Conservation (phyloP, 2,888 invertebrate genomes). For the Ornithoptera alexandrae region DNA sequence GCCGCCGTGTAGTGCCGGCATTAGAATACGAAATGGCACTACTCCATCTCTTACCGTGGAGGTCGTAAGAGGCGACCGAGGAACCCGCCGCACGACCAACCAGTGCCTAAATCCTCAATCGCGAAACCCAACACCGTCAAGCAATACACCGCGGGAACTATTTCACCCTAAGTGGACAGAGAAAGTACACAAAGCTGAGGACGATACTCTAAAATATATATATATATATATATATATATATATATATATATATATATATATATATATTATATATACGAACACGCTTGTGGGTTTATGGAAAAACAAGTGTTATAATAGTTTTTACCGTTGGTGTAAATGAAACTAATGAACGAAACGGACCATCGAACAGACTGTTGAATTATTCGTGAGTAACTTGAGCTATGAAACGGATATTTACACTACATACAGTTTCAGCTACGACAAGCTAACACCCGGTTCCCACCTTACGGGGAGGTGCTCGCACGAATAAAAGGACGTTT, state of each 20-base stretch:
- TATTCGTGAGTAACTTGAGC: neutral
- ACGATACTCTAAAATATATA: slow-evolving; percentile 1
- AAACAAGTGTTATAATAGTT: neutral
- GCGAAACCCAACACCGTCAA: neutral
- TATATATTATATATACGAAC: neutral
- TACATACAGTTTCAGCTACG: neutral
- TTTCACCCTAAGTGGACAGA: slow-evolving; percentile 22
- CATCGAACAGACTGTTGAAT: neutral
- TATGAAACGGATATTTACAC: neutral
- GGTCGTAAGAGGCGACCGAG: slow-evolving; percentile 34
- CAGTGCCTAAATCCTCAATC: slow-evolving; percentile 10
- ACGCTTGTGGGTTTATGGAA: neutral
- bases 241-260: neutral
- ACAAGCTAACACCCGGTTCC: neutral
- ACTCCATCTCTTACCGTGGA: slow-evolving; percentile 33
- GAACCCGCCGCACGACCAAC: slow-evolving; percentile 24
- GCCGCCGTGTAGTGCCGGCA: slow-evolving; percentile 28
- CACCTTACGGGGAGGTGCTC: neutral
- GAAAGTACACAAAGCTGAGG: slow-evolving; percentile 12
- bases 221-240: no score
- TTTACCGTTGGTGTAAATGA: slow-evolving; percentile 21
- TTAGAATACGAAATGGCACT: slow-evolving; percentile 31
- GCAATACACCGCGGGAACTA: slow-evolving; percentile 21
- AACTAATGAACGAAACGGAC: neutral
- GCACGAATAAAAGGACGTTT: neutral